Base-by-base conservation (phyloP, 2,888 invertebrate species). In the Andrena dorsata region DNA sequence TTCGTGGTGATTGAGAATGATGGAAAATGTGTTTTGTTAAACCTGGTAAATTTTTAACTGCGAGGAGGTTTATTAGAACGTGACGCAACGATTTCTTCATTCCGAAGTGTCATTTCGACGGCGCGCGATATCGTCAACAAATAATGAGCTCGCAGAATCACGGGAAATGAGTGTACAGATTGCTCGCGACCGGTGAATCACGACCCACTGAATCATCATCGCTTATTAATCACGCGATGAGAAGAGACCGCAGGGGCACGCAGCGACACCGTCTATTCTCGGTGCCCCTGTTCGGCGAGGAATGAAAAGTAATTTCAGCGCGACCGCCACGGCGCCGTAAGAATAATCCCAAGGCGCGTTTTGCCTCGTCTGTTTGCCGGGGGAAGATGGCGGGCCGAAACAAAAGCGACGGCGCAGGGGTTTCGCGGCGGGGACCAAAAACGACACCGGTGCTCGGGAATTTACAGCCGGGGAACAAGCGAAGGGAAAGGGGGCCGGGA, bases 391-490 rank as follows among this genome's bases (percentile, higher is more conserved):
- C 20, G 30, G 30, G 35, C 51, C 47, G 63, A 51, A 63, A 75
- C 68, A 82, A 76, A 88, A 81, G 75, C 61, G 80, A 60, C 76
- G 64, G 8, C n/a, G 47, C 66, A 26, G 58, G 60, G 74, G 78
- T 75, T 61, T 63, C 51, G 68, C 56, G 65, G 51, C 64, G 64
- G 66, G 68, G 79, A 78, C 58, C 53, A 56, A 83, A 83, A 77
- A 79, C 77, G 79, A 76, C 49, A 20, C 51, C 66, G 76, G 26
- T 58, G 74, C 70, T 60, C 58, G 68, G 70, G 82, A 80, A 84
- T 87, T 86, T 80, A 83, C 82, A 79, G 83, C 79, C 66, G 76
- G 69, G 73, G 70, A 73, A 75, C 68, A 66, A 76, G 70, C 58
- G 76, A 61, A 72, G 61, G n/a, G 61, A 66, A 60, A 64, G 30